phyloP scores from a whole-genome alignment of 92 coral and sea anemone genomes.

The Zoanthus sociatus region DNA sequence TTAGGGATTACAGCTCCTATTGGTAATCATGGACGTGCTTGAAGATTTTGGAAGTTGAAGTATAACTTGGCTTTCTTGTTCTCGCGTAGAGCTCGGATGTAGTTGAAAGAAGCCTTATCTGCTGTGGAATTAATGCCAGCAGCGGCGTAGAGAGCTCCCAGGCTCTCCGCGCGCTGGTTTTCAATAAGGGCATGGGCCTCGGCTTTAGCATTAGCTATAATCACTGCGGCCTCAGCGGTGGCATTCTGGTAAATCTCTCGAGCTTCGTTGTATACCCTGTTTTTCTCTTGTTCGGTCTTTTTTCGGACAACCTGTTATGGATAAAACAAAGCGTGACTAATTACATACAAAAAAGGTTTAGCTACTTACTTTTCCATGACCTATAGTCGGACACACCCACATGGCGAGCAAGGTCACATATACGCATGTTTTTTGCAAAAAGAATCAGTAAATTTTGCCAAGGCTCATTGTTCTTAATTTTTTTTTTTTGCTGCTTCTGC shows the following conservation, averaged over 20 bases:
- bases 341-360: too few relatives aligned
- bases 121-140: slow-evolving; percentile 61
- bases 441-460: too few relatives aligned
- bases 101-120: slow-evolving; percentile 81
- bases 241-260: slow-evolving; percentile 85
- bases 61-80: slow-evolving; percentile 68
- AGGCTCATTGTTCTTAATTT: too few relatives aligned
- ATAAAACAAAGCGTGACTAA: not conserved
- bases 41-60: slow-evolving; percentile 71
- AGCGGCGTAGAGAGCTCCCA: slow-evolving; percentile 65
- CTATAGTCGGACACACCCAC: too few relatives aligned
- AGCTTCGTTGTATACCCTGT: slow-evolving; percentile 78
- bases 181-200: slow-evolving; percentile 75
- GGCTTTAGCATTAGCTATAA: slow-evolving; percentile 85
- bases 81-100: slow-evolving; percentile 76
- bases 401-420: too few relatives aligned
- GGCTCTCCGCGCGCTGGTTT: slow-evolving; percentile 79
- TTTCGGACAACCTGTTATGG: slow-evolving; percentile 77
- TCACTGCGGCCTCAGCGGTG: slow-evolving; percentile 73
- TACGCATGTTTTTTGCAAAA: too few relatives aligned
- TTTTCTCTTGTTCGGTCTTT: slow-evolving; percentile 81
- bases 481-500: too few relatives aligned
- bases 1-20: too few relatives aligned
- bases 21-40: slow-evolving; percentile 2
- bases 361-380: too few relatives aligned